Conservation (phyloP, 2,888 invertebrate species). For the Agrotis puta region DNA sequence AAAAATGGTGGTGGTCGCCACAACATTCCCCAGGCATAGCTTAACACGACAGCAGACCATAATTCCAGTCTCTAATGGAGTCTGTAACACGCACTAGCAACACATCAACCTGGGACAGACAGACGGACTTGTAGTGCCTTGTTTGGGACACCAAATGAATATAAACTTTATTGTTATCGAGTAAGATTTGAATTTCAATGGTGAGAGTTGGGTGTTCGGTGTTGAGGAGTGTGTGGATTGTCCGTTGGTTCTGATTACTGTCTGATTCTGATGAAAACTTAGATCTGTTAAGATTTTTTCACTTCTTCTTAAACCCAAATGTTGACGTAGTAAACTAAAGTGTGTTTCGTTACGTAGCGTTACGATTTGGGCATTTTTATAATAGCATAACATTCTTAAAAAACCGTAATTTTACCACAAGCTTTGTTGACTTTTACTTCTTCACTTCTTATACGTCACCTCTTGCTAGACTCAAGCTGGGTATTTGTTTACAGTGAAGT, state of each 20-base stretch:
- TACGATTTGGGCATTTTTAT: too few species aligned
- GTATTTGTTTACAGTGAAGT: too few species aligned
- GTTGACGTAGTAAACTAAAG: too few species aligned
- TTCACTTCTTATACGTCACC: too few species aligned
- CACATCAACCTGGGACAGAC: constrained; percentile 84
- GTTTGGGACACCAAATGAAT: constrained; percentile 63
- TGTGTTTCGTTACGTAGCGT: too few species aligned
- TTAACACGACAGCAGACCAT: constrained; percentile 81
- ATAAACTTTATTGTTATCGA: constrained; percentile 67
- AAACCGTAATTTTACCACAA: too few species aligned
- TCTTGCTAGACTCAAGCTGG: too few species aligned
- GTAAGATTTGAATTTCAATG: constrained; percentile 52
- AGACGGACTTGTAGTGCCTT: constrained; percentile 70
- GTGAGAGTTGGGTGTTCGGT: constrained; percentile 47
- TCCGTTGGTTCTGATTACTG: constrained; percentile 16
- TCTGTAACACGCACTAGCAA: constrained; percentile 84
- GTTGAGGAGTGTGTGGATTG: constrained; percentile 66
- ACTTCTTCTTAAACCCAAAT: background rate
- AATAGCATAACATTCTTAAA: too few species aligned
- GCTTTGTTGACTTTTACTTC: too few species aligned
- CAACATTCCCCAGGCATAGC: constrained; percentile 75
- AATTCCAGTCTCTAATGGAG: constrained; percentile 85
- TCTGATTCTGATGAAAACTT: background rate
- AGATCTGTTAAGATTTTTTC: background rate
- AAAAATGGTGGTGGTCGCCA: constrained; percentile 81